Percentiles rank a stretch among this genome's conserved stretches.
Conservation (phyloP, 2,888 invertebrate genomes). For the Caenorhabditis virilis region DNA sequence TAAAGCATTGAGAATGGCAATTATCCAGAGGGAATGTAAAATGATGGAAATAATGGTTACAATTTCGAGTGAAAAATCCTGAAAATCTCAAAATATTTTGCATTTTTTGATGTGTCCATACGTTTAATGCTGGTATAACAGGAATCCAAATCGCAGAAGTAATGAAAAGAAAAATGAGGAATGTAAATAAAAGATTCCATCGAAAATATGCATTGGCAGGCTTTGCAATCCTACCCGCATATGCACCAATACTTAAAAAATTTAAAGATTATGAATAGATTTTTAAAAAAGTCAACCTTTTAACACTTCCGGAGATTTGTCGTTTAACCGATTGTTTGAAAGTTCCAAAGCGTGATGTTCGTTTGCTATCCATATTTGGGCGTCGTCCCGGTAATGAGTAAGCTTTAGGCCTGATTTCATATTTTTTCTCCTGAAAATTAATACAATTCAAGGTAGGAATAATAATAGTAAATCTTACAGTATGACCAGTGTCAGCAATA, state of each 20-base stretch:
- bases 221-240: constrained; percentile 56
- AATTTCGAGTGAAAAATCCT: constrained; percentile 58
- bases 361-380: constrained; percentile 14
- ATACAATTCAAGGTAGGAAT: neutral
- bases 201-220: constrained; percentile 58
- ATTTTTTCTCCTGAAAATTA: constrained; percentile 27
- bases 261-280: neutral
- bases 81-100: constrained; percentile 1
- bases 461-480: constrained; percentile 11
- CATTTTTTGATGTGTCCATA: constrained; percentile 3
- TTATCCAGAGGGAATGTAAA: constrained; percentile 53
- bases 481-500: constrained; percentile 22
- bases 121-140: constrained; percentile 49
- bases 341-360: constrained; percentile 30
- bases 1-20: constrained; percentile 57
- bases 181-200: constrained; percentile 64
- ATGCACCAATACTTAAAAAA: constrained; percentile 37
- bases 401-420: constrained; percentile 25
- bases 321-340: constrained; percentile 36
- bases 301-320: constrained; percentile 39
- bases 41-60: constrained; percentile 54
- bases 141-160: constrained; percentile 61
- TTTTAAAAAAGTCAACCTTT: constrained; percentile 11
- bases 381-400: constrained; percentile 29
- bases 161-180: constrained; percentile 58